These are phyloP conservation scores for Drosophila funebris DNA, from an alignment of 1,140 invertebrate species.

Conservation along the genomic window DNA sequence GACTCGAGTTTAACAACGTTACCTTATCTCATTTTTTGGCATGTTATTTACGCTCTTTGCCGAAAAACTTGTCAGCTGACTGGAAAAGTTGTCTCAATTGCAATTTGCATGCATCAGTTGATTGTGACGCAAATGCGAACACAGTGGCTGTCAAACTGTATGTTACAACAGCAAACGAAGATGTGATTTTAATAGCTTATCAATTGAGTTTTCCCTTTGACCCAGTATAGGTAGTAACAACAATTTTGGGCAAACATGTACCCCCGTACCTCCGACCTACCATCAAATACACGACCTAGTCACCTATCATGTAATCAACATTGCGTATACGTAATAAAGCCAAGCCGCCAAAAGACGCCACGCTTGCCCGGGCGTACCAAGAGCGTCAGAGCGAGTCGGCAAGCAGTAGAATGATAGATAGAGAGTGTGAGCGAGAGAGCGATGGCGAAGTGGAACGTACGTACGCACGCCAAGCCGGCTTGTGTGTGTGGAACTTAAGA, in stretches of 20 bases:
- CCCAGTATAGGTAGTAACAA: slow-evolving; percentile 22
- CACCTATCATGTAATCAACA: slow-evolving; percentile 66
- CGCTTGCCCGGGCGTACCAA: slow-evolving; percentile 30
- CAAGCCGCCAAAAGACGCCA: slow-evolving; percentile 29
- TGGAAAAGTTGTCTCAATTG: slow-evolving; percentile 8
- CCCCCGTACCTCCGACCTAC: not conserved
- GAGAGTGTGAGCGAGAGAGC: not conserved
- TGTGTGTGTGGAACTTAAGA: slow-evolving; percentile 46
- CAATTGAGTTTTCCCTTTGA: slow-evolving; percentile 52
- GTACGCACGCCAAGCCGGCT: slow-evolving; percentile 40
- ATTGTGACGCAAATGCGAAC: slow-evolving; percentile 62
- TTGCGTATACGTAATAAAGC: slow-evolving; percentile 58
- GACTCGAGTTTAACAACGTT: not conserved
- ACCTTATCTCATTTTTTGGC: slow-evolving; percentile 4
- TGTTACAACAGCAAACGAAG: not conserved
- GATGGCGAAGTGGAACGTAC: not conserved
- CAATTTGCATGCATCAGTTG: slow-evolving; percentile 54
- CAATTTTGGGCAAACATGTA: not conserved
- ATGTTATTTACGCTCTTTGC: slow-evolving; percentile 1
- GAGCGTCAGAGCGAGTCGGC: slow-evolving; percentile 1
- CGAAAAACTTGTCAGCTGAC: slow-evolving; percentile 43
- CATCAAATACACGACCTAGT: slow-evolving; percentile 35
- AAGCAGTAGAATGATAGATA: not conserved
- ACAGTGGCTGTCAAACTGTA: slow-evolving; percentile 49
- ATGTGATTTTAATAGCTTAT: slow-evolving; percentile 42